phyloP scores from a whole-genome alignment of 2,888 invertebrate genomes.

The Pristionchus arcanus region DNA sequence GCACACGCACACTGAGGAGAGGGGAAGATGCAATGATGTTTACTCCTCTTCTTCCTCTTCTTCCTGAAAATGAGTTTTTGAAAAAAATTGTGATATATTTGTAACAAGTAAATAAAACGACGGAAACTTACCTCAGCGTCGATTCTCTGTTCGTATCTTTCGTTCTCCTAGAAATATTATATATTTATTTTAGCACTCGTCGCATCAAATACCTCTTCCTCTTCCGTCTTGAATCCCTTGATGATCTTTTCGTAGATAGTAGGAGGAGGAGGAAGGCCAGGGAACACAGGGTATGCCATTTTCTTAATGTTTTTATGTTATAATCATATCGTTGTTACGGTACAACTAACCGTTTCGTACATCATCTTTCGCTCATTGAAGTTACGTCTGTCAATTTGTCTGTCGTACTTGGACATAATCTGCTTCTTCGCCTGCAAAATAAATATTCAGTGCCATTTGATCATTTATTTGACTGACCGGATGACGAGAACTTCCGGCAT shows the following conservation, averaged over 20 bases:
- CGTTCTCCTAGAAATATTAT: constrained; percentile 25
- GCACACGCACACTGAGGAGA: neutral
- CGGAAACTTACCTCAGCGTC: neutral
- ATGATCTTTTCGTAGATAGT: constrained; percentile 69
- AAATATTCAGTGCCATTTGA: too few species aligned
- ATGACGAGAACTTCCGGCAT: constrained; percentile 69
- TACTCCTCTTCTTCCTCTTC: constrained; percentile 25
- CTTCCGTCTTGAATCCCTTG: constrained; percentile 64
- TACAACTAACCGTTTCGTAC: constrained; percentile 73
- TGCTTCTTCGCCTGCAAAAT: constrained; percentile 91
- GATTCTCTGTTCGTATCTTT: neutral
- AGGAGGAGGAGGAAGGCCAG: constrained; percentile 78
- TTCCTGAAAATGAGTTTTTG: neutral
- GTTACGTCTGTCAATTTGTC: constrained; percentile 93
- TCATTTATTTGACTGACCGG: constrained; percentile 57
- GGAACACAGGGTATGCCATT: constrained; percentile 76
- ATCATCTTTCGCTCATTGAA: constrained; percentile 77
- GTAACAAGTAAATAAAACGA: neutral
- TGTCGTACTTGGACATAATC: constrained; percentile 98
- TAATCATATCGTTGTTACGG: neutral
- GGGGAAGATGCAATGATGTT: neutral
- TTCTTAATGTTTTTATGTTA: constrained; percentile 64
- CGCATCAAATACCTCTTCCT: constrained; percentile 48
- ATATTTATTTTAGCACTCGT: neutral
- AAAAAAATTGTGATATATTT: neutral